Conservation (phyloP, 53 echinoderm and acorn worm species). For the Holothuria scabra region DNA sequence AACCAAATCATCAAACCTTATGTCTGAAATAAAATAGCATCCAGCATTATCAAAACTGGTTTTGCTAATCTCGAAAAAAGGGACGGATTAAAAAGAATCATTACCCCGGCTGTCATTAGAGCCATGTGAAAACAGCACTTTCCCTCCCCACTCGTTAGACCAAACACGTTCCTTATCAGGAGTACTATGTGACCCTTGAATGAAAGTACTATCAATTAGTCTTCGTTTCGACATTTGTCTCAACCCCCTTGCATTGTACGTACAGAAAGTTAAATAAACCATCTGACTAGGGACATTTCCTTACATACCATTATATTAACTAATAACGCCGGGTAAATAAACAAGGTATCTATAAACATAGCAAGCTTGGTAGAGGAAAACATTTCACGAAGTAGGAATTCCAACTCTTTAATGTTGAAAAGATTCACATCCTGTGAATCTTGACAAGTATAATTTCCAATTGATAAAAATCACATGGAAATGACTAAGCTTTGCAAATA, state of each 20-base stretch:
- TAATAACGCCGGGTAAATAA: no score
- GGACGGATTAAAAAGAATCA: neutral
- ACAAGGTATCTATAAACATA: no score
- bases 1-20: neutral
- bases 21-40: neutral
- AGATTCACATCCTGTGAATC: no score
- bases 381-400: no score
- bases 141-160: conserved; percentile 2
- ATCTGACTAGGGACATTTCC: neutral
- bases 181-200: conserved; percentile 3
- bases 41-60: neutral
- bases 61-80: neutral
- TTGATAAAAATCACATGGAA: no score
- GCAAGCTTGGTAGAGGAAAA: no score
- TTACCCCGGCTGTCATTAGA: conserved; percentile 5
- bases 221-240: conserved; percentile 15
- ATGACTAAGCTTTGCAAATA: no score
- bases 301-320: no score
- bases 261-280: neutral
- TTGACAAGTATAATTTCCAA: no score
- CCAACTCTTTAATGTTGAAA: no score
- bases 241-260: neutral
- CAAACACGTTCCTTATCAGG: neutral
- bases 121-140: neutral
- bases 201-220: neutral